phyloP scores from a whole-genome alignment of 2,797 vertebrate species.

The Monodelphis domestica region DNA sequence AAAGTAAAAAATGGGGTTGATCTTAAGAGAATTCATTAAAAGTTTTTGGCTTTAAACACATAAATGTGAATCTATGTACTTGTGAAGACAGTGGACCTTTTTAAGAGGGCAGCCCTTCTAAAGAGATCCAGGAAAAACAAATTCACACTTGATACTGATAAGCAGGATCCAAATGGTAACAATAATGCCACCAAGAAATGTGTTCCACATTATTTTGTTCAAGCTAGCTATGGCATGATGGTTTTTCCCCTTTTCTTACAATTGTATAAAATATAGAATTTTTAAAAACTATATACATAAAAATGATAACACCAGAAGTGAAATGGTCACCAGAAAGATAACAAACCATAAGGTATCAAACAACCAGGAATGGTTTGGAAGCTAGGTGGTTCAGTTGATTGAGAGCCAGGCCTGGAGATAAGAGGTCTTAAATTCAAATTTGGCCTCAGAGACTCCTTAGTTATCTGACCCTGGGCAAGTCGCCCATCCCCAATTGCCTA shows the following conservation, averaged over 20 bases:
- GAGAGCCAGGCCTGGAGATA: too few relatives aligned
- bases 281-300: neutral
- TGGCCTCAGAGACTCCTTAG: too few relatives aligned
- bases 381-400: too few relatives aligned
- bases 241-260: neutral
- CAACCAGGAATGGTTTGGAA: neutral
- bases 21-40: neutral
- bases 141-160: neutral
- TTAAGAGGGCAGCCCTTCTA: slow-evolving; percentile 24
- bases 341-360: neutral
- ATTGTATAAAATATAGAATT: neutral
- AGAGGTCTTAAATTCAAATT: too few relatives aligned
- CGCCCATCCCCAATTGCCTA: too few relatives aligned
- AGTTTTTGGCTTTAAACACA: neutral
- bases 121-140: neutral
- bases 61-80: slow-evolving; percentile 1
- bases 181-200: fast-evolving
- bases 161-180: neutral
- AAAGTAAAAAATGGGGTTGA: neutral
- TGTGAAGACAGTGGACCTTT: slow-evolving; percentile 19
- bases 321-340: neutral
- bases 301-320: neutral
- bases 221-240: neutral
- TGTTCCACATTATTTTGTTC: neutral
- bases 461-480: too few relatives aligned